Base-by-base conservation (phyloP, 2,888 invertebrate species). In the Lepidocyrtoides sp. region DNA sequence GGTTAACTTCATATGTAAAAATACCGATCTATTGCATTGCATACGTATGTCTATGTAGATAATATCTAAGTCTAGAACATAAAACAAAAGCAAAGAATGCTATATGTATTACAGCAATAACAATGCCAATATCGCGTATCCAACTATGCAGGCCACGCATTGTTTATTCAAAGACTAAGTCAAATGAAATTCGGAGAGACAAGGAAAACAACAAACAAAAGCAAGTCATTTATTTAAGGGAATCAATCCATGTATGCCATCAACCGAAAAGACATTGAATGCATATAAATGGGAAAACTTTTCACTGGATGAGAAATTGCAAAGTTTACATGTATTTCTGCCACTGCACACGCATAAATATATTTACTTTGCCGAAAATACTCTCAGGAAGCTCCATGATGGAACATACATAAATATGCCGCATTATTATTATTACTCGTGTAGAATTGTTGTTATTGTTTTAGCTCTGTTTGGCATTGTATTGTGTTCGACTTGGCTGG, bases 221-320 rank as follows among this genome's bases (percentile, higher is more conserved):
- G 10, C 44, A 44, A 26, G 26, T 26, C 60, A 26, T 23, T 60
- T 60, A 26, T 54, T 23, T 60, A 14, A 26, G 60, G 10, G 26
- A 26, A 60, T 26, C 60, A 60, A 60, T 60, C 60, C 26, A 60
- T 66, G 66, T 66, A 66, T 66, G 36, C 66, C 66, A 66, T 66
- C n/a, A 66, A n/a, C 0, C 29, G 36, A 66, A 17, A 26, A 20
- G 17, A 17, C 54, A 54, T 54, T 54, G 54, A 60, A 60, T 60
- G 60, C 60, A 60, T 60, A 60, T 60, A 60, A 60, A 60, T 60
- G 60, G 26, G 60, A 60, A 60, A 60, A 60, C 26, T 60, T 60
- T 54, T 60, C 26, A 26, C 10, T 60, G 23, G 26, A 60, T 60
- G 60, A 60, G 57, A 5, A n/a, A n/a, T n/a, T n/a, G n/a, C n/a